A percentile compares a stretch with the other conserved stretches of the same genome.
These are phyloP conservation scores for Megalurothrips usitatus DNA, from an alignment of 2,888 invertebrate species.

Conservation along the genomic window DNA sequence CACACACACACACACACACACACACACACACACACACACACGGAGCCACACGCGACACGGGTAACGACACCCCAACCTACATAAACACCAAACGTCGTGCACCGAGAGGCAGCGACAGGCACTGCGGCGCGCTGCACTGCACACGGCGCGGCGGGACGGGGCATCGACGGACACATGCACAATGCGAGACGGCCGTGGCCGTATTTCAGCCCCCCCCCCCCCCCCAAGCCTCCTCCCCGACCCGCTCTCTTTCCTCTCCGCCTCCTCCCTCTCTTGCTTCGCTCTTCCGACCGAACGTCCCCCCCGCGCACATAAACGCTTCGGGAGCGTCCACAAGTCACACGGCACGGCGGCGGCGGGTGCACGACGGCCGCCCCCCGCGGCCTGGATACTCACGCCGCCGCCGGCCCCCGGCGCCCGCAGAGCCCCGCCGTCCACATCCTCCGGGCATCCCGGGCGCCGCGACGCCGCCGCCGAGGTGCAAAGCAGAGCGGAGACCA, in stretches of 20 bases:
- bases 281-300: no score
- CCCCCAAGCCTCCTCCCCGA: neutral
- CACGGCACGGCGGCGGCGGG: neutral
- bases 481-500: neutral
- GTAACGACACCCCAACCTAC: neutral
- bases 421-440: neutral
- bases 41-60: neutral
- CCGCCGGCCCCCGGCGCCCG: neutral
- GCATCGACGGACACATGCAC: no score
- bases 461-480: neutral
- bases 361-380: neutral
- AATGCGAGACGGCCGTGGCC: no score
- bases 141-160: no score
- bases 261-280: no score
- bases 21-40: neutral
- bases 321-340: no score
- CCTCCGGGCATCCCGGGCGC: neutral
- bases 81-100: neutral
- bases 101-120: neutral
- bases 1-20: neutral
- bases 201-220: no score
- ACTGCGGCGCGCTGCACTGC: neutral
- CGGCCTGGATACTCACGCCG: neutral
- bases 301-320: no score
- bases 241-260: neutral